phyloP scores from a whole-genome alignment of 2,113 vertebrate species.

The Notarius lentiginosus region DNA sequence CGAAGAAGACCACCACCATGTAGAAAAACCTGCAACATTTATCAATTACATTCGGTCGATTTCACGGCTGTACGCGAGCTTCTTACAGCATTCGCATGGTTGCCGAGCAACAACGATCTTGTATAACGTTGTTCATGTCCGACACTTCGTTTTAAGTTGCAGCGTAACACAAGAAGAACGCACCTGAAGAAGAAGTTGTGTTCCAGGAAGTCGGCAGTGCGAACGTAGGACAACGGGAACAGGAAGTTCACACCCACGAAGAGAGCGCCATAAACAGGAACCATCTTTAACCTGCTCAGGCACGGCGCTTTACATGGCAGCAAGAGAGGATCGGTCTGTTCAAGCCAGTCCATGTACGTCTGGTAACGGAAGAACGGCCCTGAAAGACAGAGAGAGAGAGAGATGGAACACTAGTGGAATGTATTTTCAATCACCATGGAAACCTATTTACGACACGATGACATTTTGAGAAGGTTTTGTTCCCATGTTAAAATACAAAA shows the following conservation, averaged over 20 bases:
- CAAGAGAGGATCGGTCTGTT: conserved; percentile 71
- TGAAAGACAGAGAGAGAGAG: conserved; percentile 49
- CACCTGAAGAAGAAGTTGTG: conserved; percentile 74
- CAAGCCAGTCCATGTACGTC: conserved; percentile 84
- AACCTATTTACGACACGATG: background rate
- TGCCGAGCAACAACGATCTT: background rate
- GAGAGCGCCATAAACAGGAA: conserved; percentile 78
- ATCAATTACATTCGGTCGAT: background rate
- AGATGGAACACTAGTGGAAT: background rate
- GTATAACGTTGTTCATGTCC: background rate
- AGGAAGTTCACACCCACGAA: conserved; percentile 75
- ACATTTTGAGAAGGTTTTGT: too few relatives aligned
- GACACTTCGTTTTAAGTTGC: background rate
- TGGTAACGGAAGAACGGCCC: conserved; percentile 88
- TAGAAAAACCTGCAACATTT: conserved; percentile 78
- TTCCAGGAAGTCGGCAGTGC: conserved; percentile 78
- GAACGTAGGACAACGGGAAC: conserved; percentile 82
- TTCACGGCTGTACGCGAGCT: background rate
- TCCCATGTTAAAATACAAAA: too few relatives aligned
- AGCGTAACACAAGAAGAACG: background rate
- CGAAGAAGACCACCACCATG: conserved; percentile 85
- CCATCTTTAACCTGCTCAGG: conserved; percentile 74
- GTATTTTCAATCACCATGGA: background rate
- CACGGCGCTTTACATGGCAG: conserved; percentile 79
- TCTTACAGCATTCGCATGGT: too few relatives aligned